Conservation (phyloP, 2,888 invertebrate species). For the Pocota personata region DNA sequence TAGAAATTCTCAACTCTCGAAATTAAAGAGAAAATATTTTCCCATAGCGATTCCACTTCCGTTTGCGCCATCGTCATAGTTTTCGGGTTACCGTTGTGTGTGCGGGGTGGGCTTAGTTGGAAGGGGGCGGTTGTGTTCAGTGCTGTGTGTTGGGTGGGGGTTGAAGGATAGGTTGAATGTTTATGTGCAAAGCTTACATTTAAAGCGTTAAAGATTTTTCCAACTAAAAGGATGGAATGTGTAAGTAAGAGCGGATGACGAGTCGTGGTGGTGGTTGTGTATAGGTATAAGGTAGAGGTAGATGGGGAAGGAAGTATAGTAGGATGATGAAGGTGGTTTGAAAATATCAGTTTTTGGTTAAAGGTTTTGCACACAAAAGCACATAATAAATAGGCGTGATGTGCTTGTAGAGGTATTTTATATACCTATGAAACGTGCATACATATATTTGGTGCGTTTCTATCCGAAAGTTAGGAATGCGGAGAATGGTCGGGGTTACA, state of each 20-base stretch:
- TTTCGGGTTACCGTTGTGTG: constrained; percentile 69
- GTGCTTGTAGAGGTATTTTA: constrained; percentile 7
- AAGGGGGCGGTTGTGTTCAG: neutral
- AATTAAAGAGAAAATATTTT: constrained; percentile 72
- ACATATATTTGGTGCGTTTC: constrained; percentile 59
- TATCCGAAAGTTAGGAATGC: constrained; percentile 17
- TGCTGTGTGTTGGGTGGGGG: neutral
- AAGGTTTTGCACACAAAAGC: constrained; percentile 62
- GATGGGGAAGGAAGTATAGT: constrained; percentile 3
- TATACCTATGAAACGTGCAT: constrained; percentile 22
- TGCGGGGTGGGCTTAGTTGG: constrained; percentile 2
- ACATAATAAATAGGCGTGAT: constrained; percentile 57
- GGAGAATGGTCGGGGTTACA: constrained; percentile 16
- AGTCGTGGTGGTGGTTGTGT: constrained; percentile 36
- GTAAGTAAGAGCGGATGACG: constrained; percentile 61
- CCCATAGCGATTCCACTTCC: constrained; percentile 67
- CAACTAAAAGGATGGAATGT: constrained; percentile 63
- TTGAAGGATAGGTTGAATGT: constrained; percentile 50
- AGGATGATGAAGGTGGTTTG: constrained; percentile 66
- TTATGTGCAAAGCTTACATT: constrained; percentile 73
- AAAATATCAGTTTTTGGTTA: constrained; percentile 73
- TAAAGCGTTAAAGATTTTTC: constrained; percentile 73
- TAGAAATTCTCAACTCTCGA: constrained; percentile 54
- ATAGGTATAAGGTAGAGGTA: neutral
- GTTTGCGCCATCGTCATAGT: constrained; percentile 68